phyloP scores from a whole-genome alignment of 2,797 vertebrate genomes.

The Ciconia nigra region DNA sequence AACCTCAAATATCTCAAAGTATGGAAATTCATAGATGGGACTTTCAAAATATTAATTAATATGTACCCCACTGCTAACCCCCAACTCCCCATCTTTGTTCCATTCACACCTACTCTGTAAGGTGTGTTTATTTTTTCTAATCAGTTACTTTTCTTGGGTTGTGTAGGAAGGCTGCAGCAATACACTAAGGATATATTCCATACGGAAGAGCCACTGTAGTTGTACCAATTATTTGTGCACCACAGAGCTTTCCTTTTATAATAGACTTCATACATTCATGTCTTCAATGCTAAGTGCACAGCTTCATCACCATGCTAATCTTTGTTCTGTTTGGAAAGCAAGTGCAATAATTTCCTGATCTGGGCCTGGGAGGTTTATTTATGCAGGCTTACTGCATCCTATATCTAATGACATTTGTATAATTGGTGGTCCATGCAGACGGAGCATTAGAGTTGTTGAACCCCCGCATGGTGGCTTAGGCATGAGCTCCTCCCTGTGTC shows the following conservation, averaged over 20 bases:
- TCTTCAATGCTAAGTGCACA: constrained; percentile 7
- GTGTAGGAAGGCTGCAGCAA: background rate
- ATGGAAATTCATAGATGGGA: background rate
- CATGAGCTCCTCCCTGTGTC: background rate
- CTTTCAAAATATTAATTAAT: constrained; percentile 32
- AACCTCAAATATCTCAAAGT: background rate
- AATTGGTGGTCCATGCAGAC: background rate
- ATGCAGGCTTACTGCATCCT: background rate
- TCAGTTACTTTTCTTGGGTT: background rate
- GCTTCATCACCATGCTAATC: constrained; percentile 38
- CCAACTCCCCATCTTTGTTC: background rate
- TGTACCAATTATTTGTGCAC: background rate
- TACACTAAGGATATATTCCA: background rate
- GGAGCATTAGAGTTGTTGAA: background rate
- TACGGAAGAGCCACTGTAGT: background rate
- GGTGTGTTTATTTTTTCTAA: background rate
- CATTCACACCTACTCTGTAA: background rate
- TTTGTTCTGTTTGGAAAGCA: constrained; percentile 29
- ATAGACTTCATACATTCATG: constrained; percentile 44
- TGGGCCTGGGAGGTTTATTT: constrained; percentile 38
- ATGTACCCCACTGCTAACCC: background rate
- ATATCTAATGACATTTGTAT: background rate
- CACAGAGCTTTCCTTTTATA: constrained; percentile 44
- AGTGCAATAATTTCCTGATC: constrained; percentile 31
- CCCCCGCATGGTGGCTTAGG: rapidly evolving